Evolutionary conservation across 2,113 vertebrate genomes (phyloP).

Genomic region (Lota lota): DNA sequence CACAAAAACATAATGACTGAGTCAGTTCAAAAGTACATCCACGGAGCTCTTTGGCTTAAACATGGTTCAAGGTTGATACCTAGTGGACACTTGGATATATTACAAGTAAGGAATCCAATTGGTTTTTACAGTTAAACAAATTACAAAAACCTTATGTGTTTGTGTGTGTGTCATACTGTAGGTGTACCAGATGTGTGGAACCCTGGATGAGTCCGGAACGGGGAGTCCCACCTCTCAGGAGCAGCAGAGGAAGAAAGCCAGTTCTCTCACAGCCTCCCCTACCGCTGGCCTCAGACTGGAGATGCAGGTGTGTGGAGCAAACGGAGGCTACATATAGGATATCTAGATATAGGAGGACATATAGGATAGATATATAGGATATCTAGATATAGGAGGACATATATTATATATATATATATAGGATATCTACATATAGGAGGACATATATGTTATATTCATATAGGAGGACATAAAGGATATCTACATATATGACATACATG

Average conservation of each 20-base stretch:
- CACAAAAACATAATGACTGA: not conserved
- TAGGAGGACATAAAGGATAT: too few species aligned
- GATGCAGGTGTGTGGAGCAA: constrained; percentile 71
- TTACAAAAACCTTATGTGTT: not conserved
- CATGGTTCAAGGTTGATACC: constrained; percentile 25
- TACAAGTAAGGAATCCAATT: not conserved
- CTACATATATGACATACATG: too few species aligned
- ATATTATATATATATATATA: too few species aligned
- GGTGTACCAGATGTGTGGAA: constrained; percentile 88
- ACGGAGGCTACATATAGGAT: not conserved
- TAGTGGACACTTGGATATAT: constrained; percentile 16
- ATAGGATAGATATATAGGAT: too few species aligned
- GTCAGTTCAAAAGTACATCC: not conserved
- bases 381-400: too few species aligned
- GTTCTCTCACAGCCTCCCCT: constrained; percentile 57
- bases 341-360: not conserved
- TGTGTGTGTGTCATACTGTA: constrained; percentile 43
- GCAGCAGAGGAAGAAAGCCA: constrained; percentile 62
- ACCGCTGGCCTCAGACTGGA: constrained; percentile 71
- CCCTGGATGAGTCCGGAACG: constrained; percentile 74
- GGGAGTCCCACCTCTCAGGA: constrained; percentile 72
- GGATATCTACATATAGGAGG: too few species aligned
- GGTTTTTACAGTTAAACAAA: not conserved
- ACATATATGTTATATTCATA: too few species aligned
- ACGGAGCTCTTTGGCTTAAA: not conserved